phyloP scores from a whole-genome alignment of 2,797 vertebrate genomes.

The Siniperca undulata region DNA sequence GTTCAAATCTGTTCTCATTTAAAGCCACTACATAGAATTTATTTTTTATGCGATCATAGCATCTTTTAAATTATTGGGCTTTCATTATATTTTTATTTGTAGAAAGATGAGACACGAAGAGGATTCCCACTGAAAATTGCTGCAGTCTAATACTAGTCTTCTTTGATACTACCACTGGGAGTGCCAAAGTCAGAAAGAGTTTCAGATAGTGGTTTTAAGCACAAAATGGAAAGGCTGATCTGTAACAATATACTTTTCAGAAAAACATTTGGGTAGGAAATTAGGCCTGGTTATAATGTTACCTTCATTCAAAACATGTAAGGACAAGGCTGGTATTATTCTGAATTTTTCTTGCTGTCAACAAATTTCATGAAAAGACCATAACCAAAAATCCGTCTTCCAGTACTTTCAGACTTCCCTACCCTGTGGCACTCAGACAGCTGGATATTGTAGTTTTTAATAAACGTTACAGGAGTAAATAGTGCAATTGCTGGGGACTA shows the following conservation, averaged over 20 bases:
- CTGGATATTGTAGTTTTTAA: background rate
- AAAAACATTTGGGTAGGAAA: background rate
- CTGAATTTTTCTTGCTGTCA: background rate
- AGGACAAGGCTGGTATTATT: background rate
- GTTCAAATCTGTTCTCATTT: no score
- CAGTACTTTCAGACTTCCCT: no score
- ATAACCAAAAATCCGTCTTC: no score
- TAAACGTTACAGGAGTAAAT: background rate
- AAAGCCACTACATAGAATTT: background rate
- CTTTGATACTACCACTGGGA: background rate
- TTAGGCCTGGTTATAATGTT: background rate
- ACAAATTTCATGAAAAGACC: background rate
- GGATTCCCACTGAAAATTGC: background rate
- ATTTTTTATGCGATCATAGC: background rate
- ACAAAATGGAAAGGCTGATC: background rate
- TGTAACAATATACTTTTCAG: background rate
- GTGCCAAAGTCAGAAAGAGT: background rate
- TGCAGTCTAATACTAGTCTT: background rate
- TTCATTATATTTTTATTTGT: background rate
- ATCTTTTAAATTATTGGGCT: background rate
- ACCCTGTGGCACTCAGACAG: no score
- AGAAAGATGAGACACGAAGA: background rate
- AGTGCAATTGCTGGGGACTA: background rate
- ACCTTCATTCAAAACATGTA: no score
- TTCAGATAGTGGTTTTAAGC: background rate